Evolutionary conservation across 2,113 vertebrate genomes (phyloP).

Genomic region (Chaetura pelagica): DNA sequence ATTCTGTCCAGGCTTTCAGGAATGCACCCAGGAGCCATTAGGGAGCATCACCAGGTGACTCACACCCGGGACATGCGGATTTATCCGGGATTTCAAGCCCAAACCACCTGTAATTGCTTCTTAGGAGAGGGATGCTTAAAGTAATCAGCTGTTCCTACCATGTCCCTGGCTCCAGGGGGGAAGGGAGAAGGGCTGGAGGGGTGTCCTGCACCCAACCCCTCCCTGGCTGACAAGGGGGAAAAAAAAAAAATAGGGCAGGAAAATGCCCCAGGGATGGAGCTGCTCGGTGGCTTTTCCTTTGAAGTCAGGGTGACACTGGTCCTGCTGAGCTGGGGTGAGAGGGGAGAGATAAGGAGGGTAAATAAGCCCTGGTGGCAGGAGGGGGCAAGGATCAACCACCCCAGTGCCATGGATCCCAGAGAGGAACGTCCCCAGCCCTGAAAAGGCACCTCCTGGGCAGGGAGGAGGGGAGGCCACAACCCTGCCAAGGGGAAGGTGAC

Average conservation of each 20-base stretch:
- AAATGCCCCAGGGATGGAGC: neutral
- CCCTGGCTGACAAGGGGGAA: conserved; percentile 32
- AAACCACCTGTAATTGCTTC: conserved; percentile 46
- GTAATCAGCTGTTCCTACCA: conserved; percentile 50
- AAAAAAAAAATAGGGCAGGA: conserved; percentile 9
- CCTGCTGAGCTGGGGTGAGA: neutral
- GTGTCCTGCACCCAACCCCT: neutral
- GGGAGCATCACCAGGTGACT: conserved; percentile 29
- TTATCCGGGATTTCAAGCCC: conserved; percentile 36
- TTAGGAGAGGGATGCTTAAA: neutral
- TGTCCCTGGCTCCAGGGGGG: neutral
- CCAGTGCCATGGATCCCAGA: neutral
- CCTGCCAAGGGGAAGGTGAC: fast-evolving
- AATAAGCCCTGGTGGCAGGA: neutral
- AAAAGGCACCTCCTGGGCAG: neutral
- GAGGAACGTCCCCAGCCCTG: neutral
- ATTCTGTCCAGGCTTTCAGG: conserved; percentile 15
- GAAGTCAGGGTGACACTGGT: conserved; percentile 64
- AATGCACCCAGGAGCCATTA: conserved; percentile 29
- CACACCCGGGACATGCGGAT: neutral
- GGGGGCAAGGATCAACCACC: conserved; percentile 28
- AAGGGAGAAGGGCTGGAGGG: conserved; percentile 33
- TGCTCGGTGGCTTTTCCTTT: neutral
- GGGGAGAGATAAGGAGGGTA: conserved; percentile 12
- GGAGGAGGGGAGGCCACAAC: neutral